These are phyloP conservation scores for Nemurella pictetii DNA, from an alignment of 2,888 invertebrate species.

Conservation along the genomic window DNA sequence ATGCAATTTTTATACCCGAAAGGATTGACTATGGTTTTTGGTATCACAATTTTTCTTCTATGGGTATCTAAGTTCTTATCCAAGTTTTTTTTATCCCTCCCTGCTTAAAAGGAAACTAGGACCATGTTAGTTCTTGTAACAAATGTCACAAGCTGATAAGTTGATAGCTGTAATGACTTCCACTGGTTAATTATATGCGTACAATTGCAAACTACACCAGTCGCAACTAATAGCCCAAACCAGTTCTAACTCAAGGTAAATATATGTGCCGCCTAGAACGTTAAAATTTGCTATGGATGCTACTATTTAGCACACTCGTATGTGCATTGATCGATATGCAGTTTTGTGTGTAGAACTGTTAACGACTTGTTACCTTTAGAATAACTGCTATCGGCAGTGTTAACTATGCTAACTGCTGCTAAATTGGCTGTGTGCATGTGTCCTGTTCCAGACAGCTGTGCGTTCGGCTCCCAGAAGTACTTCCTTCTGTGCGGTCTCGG, in stretches of 20 bases:
- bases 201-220: no score
- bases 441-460: slow-evolving; percentile 68
- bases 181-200: neutral
- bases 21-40: neutral
- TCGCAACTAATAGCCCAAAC: neutral
- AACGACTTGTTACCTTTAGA: neutral
- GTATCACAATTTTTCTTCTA: neutral
- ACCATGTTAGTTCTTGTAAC: neutral
- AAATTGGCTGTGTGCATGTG: neutral
- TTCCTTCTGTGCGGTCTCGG: slow-evolving; percentile 92
- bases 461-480: slow-evolving; percentile 88
- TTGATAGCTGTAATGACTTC: neutral
- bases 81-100: neutral
- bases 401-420: neutral
- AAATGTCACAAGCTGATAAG: neutral
- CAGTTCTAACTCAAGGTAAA: neutral
- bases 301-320: neutral
- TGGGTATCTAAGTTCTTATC: neutral
- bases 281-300: neutral
- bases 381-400: neutral
- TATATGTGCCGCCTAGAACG: slow-evolving; percentile 9
- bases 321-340: neutral
- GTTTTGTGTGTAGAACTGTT: neutral
- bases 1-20: neutral
- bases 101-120: neutral